Base-by-base conservation (phyloP, 2,113 vertebrate genomes). In the Clarias macrocephalus region DNA sequence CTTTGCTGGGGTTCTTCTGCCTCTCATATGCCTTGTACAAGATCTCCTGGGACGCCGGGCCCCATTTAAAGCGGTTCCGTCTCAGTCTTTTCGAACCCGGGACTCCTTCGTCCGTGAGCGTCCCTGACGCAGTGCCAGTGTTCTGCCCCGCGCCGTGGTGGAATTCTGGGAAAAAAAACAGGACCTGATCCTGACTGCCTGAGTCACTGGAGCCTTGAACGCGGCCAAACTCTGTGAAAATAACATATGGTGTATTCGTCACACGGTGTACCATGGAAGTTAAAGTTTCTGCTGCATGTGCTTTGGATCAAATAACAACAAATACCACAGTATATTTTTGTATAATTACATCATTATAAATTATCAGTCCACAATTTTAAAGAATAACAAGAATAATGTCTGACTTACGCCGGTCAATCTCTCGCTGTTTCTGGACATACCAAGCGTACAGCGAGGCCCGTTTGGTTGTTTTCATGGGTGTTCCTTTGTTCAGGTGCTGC, bases 401-500 rank as follows among this genome's bases (percentile, higher is more conserved):
- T 80, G 57, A 99, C 98, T 99, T 98, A 99, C 98, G 98, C 92
- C 96, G 91, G 89, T 98, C 96, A 93, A 99, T 99, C 96, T 99
- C 98, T 89, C 97, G 96, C 93, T 99, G 98, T 94, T 99, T 99
- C 95, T 97, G 94, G 95, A 98, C 97, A 87, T 99, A 99, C 98
- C 98, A 99, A 93, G 98, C 98, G 95, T 99, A 99, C 88, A 99
- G 96, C 23, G 98, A 98, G 0, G 97, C 98, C 8, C 98, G 95
- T 89, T 99, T 99, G 95, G 98, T 96, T 0, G 98, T 99, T 94
- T 99, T 99, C 98, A 99, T 99, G 68, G 98, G 98, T 79, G 98
- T 99, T 91, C 98, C 98, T 93, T 99, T 99, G 95, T 99, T 99
- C 91, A 99, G 97, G 94, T 99, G 98, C 94, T 99, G 98, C 21